phyloP scores from a whole-genome alignment of 2,113 vertebrate species.

The Tringa solitaria region DNA sequence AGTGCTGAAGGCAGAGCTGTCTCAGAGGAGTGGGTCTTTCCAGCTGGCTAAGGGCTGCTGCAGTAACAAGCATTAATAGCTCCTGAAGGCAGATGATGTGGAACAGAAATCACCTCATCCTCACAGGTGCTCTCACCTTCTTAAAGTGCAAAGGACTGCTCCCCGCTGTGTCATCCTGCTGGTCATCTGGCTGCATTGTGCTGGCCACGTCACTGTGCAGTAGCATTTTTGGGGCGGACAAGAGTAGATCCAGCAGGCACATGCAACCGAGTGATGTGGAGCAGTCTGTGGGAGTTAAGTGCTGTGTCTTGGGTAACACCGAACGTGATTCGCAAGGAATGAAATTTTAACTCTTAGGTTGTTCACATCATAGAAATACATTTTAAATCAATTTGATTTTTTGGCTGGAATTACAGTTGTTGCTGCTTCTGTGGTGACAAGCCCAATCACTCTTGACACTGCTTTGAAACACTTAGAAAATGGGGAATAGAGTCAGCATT shows the following conservation, averaged over 20 bases:
- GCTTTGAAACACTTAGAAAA: background rate
- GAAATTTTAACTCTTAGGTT: background rate
- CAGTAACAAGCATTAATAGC: background rate
- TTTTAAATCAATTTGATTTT: background rate
- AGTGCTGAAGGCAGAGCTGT: background rate
- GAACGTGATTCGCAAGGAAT: background rate
- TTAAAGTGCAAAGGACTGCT: background rate
- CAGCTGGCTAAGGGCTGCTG: background rate
- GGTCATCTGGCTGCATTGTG: background rate
- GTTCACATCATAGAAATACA: background rate
- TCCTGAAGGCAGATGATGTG: background rate
- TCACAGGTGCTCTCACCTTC: background rate
- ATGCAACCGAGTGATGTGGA: background rate
- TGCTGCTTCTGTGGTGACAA: background rate
- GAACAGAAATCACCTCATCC: background rate
- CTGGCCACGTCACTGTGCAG: background rate
- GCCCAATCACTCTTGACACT: background rate
- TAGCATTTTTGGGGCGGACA: accelerated
- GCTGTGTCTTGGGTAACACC: background rate
- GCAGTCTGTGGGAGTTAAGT: background rate
- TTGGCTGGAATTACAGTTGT: background rate
- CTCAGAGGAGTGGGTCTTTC: background rate
- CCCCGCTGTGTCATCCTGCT: background rate
- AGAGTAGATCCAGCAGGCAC: background rate
- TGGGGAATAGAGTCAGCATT: background rate